A percentile compares a stretch with the other conserved stretches of the same genome.
Conservation (phyloP, 2,888 invertebrate genomes). For the Tipula lateralis region DNA sequence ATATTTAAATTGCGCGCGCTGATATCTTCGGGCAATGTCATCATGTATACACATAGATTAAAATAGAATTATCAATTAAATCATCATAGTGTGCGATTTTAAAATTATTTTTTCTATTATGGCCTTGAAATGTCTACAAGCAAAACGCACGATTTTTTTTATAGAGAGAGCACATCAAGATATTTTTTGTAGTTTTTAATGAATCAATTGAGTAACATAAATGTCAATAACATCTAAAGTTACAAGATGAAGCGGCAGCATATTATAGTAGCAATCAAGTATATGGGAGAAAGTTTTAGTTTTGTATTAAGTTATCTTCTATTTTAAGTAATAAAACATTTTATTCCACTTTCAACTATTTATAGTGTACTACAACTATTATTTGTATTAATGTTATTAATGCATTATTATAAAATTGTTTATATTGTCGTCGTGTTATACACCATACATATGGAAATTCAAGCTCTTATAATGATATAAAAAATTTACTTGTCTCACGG, state of each 20-base stretch:
- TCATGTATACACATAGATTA: background rate
- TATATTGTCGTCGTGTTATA: background rate
- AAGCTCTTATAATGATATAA: background rate
- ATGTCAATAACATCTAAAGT: background rate
- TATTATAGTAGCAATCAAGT: background rate
- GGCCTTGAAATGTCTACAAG: background rate
- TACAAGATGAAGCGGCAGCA: background rate
- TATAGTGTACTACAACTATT: background rate
- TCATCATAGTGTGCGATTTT: background rate
- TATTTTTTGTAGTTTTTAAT: background rate
- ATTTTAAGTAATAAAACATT: background rate
- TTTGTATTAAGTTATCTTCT: background rate
- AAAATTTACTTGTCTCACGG: background rate
- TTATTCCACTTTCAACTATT: conserved; percentile 5
- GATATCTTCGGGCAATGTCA: background rate
- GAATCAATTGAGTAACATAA: background rate
- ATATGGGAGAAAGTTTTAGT: background rate
- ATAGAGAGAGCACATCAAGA: background rate
- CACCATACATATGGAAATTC: background rate
- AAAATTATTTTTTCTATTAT: background rate
- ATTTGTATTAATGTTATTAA: background rate
- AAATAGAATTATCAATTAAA: background rate
- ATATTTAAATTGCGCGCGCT: background rate
- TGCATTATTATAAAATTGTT: background rate
- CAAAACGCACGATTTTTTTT: background rate